phyloP scores from a whole-genome alignment of 2,797 vertebrate genomes.

The Corythornis leucogaster region DNA sequence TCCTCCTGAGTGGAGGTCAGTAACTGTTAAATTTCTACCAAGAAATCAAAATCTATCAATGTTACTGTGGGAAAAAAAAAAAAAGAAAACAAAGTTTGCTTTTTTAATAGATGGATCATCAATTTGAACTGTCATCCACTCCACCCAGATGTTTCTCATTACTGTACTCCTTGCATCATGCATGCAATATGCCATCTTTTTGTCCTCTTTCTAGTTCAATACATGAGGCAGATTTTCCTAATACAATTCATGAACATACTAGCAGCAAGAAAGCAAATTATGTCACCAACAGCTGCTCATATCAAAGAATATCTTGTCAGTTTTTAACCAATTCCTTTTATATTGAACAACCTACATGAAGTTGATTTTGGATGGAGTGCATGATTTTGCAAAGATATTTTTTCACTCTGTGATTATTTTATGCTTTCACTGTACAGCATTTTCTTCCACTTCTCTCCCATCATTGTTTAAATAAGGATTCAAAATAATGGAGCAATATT shows the following conservation, averaged over 20 bases:
- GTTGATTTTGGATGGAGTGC: neutral
- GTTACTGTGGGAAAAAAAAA: neutral
- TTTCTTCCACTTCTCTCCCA: neutral
- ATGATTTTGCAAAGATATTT: neutral
- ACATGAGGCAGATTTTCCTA: conserved; percentile 83
- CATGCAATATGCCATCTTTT: conserved; percentile 75
- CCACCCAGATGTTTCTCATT: conserved; percentile 82
- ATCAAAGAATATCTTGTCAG: conserved; percentile 35
- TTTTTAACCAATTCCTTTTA: conserved; percentile 8
- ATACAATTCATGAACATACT: conserved; percentile 72
- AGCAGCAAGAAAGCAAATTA: conserved; percentile 75
- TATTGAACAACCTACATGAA: conserved; percentile 41
- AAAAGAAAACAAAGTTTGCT: neutral
- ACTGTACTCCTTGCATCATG: conserved; percentile 70
- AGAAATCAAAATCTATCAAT: neutral
- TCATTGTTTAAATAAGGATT: neutral
- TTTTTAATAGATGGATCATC: conserved; percentile 51
- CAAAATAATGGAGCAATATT: neutral
- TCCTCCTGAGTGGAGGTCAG: neutral
- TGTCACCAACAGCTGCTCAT: conserved; percentile 67
- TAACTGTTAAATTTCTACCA: neutral
- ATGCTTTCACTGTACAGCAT: neutral
- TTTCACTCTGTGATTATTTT: neutral
- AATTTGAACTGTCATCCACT: conserved; percentile 39
- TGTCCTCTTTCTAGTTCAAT: conserved; percentile 79